Evolutionary conservation across 2,113 vertebrate genomes (phyloP).

Genomic region (Himantopus leucocephalus): DNA sequence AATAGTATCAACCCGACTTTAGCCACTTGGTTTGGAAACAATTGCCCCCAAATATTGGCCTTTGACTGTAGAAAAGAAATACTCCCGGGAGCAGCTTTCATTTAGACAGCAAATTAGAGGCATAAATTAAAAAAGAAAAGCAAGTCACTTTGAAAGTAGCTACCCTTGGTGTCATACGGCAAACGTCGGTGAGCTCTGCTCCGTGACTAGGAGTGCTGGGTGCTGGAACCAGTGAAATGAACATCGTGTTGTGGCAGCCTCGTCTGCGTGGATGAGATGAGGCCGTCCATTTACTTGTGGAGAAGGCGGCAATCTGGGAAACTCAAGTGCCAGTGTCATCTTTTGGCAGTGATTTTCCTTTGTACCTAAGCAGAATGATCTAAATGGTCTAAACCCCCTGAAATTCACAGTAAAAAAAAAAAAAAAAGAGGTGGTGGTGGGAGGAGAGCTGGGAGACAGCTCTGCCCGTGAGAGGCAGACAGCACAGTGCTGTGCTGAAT

Average conservation of each 20-base stretch:
- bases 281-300: neutral
- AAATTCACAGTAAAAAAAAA: neutral
- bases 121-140: neutral
- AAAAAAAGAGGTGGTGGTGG: too few species aligned
- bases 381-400: neutral
- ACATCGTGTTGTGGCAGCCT: neutral
- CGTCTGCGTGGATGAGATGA: neutral
- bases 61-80: neutral
- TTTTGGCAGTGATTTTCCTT: neutral
- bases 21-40: neutral
- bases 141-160: neutral
- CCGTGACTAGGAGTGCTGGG: neutral
- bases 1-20: neutral
- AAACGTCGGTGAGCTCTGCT: neutral
- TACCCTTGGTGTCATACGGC: rapidly evolving
- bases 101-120: slow-evolving; percentile 7
- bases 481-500: rapidly evolving
- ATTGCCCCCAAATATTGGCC: neutral
- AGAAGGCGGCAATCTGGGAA: neutral
- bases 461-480: neutral
- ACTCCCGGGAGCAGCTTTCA: neutral
- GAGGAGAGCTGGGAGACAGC: neutral
- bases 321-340: neutral
- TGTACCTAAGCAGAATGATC: neutral
- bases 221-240: neutral